A percentile compares a stretch with the other conserved stretches of the same genome.
Conservation (phyloP, 2,797 vertebrate genomes). For the Sebastes oblongus region DNA sequence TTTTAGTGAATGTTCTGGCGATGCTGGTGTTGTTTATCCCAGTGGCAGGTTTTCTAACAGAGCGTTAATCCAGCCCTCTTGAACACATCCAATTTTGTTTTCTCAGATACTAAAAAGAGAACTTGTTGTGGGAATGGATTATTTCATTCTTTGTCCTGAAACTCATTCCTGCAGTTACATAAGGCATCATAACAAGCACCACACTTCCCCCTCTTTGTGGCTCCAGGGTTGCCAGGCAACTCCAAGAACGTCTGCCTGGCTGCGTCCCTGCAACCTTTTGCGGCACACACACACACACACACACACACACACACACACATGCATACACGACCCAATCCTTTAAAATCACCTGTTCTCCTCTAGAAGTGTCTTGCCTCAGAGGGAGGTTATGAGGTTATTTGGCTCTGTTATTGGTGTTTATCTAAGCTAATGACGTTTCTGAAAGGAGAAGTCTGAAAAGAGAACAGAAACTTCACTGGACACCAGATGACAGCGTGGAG, state of each 20-base stretch:
- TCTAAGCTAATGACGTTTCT: neutral
- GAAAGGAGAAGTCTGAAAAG: slow-evolving; percentile 54
- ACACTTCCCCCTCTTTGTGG: slow-evolving; percentile 52
- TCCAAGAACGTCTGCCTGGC: slow-evolving; percentile 45
- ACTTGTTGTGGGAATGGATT: slow-evolving; percentile 13
- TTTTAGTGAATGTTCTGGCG: neutral
- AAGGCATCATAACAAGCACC: slow-evolving; percentile 41
- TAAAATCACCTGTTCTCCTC: slow-evolving; percentile 11
- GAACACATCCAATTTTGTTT: slow-evolving; percentile 6
- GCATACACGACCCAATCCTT: neutral
- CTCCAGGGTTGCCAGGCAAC: slow-evolving; percentile 70
- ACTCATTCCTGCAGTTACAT: slow-evolving; percentile 42
- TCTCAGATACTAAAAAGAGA: neutral
- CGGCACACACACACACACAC: neutral
- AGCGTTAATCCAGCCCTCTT: neutral
- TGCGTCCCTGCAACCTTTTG: slow-evolving; percentile 49
- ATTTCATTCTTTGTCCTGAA: slow-evolving; percentile 24
- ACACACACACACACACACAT: neutral
- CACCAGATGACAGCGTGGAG: slow-evolving; percentile 47
- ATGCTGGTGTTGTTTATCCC: neutral
- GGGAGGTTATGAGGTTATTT: neutral
- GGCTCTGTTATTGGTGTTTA: slow-evolving; percentile 20
- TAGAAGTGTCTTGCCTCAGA: neutral
- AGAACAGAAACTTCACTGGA: slow-evolving; percentile 68
- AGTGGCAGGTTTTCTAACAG: neutral